These are phyloP conservation scores for Lithophane ornitopus DNA, from an alignment of 2,888 invertebrate genomes.

Conservation along the genomic window DNA sequence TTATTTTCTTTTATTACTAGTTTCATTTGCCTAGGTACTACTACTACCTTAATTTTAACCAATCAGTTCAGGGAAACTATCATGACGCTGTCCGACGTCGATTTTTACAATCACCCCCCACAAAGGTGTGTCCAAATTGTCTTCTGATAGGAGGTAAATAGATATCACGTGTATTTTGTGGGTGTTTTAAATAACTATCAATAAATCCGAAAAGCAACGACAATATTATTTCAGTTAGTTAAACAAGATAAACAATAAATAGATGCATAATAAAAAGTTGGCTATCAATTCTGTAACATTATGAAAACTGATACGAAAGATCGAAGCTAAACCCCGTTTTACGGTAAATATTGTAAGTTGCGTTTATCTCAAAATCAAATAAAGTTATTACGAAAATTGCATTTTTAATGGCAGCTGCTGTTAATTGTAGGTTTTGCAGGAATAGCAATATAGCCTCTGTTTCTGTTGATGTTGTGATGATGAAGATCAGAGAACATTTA, in stretches of 20 bases:
- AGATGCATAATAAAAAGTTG: background rate
- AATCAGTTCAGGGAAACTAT: background rate
- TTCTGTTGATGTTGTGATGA: conserved; percentile 22
- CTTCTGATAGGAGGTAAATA: background rate
- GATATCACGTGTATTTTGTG: conserved; percentile 6
- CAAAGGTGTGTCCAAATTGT: conserved; percentile 1
- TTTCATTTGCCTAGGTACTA: background rate
- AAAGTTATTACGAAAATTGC: background rate
- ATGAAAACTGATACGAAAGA: background rate
- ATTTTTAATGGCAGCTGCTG: conserved; percentile 22
- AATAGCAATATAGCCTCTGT: conserved; percentile 21
- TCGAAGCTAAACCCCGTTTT: background rate
- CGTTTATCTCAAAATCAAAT: conserved; percentile 8
- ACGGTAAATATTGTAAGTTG: background rate
- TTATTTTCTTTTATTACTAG: background rate
- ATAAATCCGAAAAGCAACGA: background rate
- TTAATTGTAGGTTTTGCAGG: background rate
- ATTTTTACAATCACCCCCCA: background rate
- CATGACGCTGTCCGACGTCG: background rate
- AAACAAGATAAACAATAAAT: conserved; percentile 1
- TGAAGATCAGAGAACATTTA: conserved; percentile 8
- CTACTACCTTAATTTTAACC: background rate
- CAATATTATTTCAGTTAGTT: conserved; percentile 3
- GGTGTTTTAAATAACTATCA: background rate
- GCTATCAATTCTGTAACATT: background rate